These are phyloP conservation scores for Acanthornis magna DNA, from an alignment of 2,797 vertebrate genomes.

Conservation along the genomic window DNA sequence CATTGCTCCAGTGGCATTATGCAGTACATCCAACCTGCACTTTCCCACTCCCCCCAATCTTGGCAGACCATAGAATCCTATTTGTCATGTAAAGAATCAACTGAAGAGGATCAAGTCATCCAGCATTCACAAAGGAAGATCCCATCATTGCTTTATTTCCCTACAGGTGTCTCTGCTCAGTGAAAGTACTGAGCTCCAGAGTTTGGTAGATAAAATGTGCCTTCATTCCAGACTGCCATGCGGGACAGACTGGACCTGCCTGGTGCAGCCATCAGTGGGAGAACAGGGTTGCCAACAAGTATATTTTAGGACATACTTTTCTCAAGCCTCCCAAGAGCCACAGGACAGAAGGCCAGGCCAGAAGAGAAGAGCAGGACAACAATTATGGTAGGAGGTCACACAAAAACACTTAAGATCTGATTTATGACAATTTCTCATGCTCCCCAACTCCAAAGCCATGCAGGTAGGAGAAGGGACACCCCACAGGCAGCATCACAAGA, in stretches of 20 bases:
- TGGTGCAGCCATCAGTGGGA: not conserved
- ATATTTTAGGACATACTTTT: not conserved
- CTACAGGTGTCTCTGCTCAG: not conserved
- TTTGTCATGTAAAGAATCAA: not conserved
- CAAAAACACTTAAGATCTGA: not conserved
- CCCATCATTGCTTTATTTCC: fast-evolving
- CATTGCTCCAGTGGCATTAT: not conserved
- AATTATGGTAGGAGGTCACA: not conserved
- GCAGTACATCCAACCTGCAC: not conserved
- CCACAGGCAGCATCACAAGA: not conserved
- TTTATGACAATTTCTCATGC: not conserved
- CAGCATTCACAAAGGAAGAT: not conserved
- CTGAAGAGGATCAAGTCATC: not conserved
- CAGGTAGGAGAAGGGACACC: not conserved
- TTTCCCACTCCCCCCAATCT: not conserved
- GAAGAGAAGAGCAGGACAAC: not conserved
- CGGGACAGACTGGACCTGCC: not conserved
- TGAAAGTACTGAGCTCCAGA: not conserved
- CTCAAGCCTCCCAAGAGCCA: not conserved
- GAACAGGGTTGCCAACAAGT: not conserved
- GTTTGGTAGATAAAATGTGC: not conserved
- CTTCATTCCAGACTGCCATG: not conserved
- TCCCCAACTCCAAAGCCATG: not conserved
- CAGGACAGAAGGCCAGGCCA: not conserved
- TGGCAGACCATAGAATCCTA: not conserved